These are phyloP conservation scores for Microplitis mediator DNA, from an alignment of 1,140 invertebrate species.

Conservation along the genomic window DNA sequence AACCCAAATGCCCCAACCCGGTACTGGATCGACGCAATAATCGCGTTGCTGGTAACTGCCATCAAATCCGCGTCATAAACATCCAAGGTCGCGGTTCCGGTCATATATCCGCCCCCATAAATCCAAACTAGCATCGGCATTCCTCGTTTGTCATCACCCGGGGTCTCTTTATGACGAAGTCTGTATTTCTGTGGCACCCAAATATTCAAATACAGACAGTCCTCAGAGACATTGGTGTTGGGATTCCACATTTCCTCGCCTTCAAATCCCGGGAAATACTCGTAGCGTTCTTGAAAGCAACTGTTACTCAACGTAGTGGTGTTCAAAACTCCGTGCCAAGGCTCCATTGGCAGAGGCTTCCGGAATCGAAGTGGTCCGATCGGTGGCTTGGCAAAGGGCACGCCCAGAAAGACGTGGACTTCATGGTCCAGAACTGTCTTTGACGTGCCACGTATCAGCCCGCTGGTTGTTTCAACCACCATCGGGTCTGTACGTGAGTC, in stretches of 20 bases:
- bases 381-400: constrained; percentile 94
- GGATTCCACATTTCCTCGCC: constrained; percentile 97
- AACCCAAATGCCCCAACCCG: constrained; percentile 91
- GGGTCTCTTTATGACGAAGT: constrained; percentile 67
- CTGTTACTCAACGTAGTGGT: constrained; percentile 80
- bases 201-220: constrained; percentile 91
- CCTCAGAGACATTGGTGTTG: constrained; percentile 90
- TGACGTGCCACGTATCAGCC: constrained; percentile 76
- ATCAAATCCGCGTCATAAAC: constrained; percentile 88
- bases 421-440: constrained; percentile 79
- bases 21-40: constrained; percentile 88
- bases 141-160: constrained; percentile 64
- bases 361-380: constrained; percentile 85
- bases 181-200: constrained; percentile 84
- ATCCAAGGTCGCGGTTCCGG: constrained; percentile 86
- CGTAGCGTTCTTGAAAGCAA: constrained; percentile 85
- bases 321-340: constrained; percentile 84
- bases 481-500: constrained; percentile 72
- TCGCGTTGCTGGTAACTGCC: constrained; percentile 80
- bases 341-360: constrained; percentile 81
- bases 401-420: constrained; percentile 89
- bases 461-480: constrained; percentile 80
- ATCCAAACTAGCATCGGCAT: constrained; percentile 90
- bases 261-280: constrained; percentile 86
- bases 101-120: constrained; percentile 91